phyloP scores from a whole-genome alignment of 1,140 invertebrate genomes.

The Lordiphosa mommai region DNA sequence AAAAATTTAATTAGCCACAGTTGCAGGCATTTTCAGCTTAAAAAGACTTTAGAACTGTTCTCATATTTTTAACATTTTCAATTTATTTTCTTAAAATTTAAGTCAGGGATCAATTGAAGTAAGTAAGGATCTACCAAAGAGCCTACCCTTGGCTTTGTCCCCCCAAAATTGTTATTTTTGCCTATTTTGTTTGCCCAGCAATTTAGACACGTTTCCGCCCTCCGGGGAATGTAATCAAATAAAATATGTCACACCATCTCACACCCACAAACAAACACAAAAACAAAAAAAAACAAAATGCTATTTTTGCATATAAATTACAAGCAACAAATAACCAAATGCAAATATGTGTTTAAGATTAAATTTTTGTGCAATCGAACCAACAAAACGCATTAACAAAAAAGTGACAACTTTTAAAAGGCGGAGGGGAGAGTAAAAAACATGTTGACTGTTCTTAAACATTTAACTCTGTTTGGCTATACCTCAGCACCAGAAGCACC shows the following conservation, averaged over 20 bases:
- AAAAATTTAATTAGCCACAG: constrained; percentile 47
- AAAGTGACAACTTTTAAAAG: constrained; percentile 1
- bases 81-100: no score
- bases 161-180: not conserved
- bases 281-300: no score
- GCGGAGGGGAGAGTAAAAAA: not conserved
- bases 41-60: not conserved
- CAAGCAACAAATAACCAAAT: constrained; percentile 73
- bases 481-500: no score
- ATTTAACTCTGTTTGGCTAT: constrained; percentile 14
- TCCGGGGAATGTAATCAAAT: constrained; percentile 52
- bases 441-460: no score
- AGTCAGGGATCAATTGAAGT: not conserved
- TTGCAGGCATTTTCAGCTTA: not conserved
- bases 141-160: not conserved
- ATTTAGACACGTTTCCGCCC: constrained; percentile 16
- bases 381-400: constrained; percentile 25
- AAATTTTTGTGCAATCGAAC: constrained; percentile 72
- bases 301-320: constrained; percentile 74
- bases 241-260: constrained; percentile 60
- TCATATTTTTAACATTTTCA: not conserved
- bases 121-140: not conserved
- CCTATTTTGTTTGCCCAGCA: constrained; percentile 26
- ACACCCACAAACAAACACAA: constrained; percentile 9
- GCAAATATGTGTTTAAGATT: constrained; percentile 70